Conservation (phyloP, 2,888 invertebrate species). For the Hypercompe scribonia region DNA sequence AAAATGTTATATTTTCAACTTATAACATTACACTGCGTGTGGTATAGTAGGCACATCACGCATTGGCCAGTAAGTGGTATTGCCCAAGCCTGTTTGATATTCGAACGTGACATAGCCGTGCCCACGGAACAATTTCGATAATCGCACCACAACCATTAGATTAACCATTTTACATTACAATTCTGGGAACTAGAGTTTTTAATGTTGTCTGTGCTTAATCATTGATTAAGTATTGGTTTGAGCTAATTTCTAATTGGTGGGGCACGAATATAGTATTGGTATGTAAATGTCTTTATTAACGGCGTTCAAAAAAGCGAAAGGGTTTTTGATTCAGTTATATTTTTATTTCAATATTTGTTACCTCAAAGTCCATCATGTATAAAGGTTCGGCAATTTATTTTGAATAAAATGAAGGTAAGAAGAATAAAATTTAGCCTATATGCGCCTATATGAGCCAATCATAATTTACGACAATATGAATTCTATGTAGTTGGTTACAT, state of each 20-base stretch:
- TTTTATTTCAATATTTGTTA: background rate
- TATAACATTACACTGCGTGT: background rate
- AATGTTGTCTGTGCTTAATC: conserved; percentile 43
- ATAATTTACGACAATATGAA: too few relatives aligned
- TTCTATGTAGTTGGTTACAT: too few relatives aligned
- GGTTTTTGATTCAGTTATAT: background rate
- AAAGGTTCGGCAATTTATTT: too few relatives aligned
- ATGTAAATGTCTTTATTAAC: conserved; percentile 10
- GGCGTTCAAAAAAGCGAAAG: background rate
- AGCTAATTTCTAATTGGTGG: conserved; percentile 17
- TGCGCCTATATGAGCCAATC: too few relatives aligned
- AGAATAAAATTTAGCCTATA: too few relatives aligned
- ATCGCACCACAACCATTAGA: conserved; percentile 79
- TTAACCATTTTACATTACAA: conserved; percentile 83
- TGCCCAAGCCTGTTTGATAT: conserved; percentile 80
- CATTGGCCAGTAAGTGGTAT: conserved; percentile 76
- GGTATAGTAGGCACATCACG: conserved; percentile 65
- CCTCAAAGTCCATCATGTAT: too few relatives aligned
- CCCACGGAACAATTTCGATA: conserved; percentile 80
- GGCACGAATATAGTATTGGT: conserved; percentile 16
- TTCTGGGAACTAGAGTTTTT: conserved; percentile 77
- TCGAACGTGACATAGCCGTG: conserved; percentile 79
- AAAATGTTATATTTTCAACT: too few relatives aligned
- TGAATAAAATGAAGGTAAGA: too few relatives aligned
- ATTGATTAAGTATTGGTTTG: conserved; percentile 40